phyloP scores from a whole-genome alignment of 2,888 invertebrate species.

The Liopterus haemorrhoidalis region DNA sequence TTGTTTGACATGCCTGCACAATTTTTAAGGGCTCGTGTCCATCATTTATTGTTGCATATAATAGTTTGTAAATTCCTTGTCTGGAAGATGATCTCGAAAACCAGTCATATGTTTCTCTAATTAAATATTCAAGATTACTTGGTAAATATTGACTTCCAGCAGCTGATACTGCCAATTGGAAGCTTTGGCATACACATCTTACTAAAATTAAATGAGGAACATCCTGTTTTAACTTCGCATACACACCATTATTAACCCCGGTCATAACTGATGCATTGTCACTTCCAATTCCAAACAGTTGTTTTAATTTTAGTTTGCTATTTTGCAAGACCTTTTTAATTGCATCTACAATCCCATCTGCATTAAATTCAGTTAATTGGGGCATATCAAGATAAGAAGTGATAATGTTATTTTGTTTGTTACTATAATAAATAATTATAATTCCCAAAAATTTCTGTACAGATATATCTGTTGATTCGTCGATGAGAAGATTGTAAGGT shows the following conservation, averaged over 20 bases:
- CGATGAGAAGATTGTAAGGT: slow-evolving; percentile 31
- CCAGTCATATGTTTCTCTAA: slow-evolving; percentile 36
- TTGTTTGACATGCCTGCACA: slow-evolving; percentile 25
- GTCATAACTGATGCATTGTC: slow-evolving; percentile 41
- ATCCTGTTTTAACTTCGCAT: slow-evolving; percentile 35
- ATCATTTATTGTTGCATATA: slow-evolving; percentile 31
- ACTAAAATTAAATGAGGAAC: slow-evolving; percentile 35
- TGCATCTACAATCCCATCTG: slow-evolving; percentile 26
- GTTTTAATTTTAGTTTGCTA: slow-evolving; percentile 30
- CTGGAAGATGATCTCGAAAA: slow-evolving; percentile 33
- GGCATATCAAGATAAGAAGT: slow-evolving; percentile 29
- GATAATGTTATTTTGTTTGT: slow-evolving; percentile 26
- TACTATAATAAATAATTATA: slow-evolving; percentile 28
- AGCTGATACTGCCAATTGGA: slow-evolving; percentile 36
- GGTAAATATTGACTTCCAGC: slow-evolving; percentile 33
- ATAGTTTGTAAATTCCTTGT: slow-evolving; percentile 26
- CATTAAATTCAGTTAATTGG: slow-evolving; percentile 24
- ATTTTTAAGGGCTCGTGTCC: slow-evolving; percentile 32
- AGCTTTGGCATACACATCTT: slow-evolving; percentile 39
- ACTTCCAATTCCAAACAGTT: slow-evolving; percentile 39
- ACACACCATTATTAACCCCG: slow-evolving; percentile 39
- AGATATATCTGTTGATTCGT: slow-evolving; percentile 34
- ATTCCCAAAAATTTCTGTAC: slow-evolving; percentile 28
- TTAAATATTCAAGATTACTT: slow-evolving; percentile 37
- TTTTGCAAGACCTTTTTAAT: slow-evolving; percentile 20